Base-by-base conservation (phyloP, 2,797 vertebrate genomes). In the Rhabdophis nuchalis region DNA sequence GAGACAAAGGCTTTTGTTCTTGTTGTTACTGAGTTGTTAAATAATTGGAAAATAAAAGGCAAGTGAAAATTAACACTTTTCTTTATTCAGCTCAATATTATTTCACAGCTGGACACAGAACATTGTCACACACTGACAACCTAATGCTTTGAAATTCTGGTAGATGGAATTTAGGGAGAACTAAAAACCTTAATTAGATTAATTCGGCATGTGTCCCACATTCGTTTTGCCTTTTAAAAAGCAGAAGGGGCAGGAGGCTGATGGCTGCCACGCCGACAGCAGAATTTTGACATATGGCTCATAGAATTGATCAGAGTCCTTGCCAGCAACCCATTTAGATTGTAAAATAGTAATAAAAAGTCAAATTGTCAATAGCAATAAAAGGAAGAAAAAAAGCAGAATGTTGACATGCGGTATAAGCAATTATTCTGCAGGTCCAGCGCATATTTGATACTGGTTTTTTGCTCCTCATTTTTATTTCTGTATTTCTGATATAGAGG, bases 21-120 rank as follows among this genome's bases (percentile, higher is more conserved):
- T 85, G 90, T 72, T 94, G 64, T 88, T 82, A 4, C 64, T 88
- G 46, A 94, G 36, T 41, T 94, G 25, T 91, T 94, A 93, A 94
- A 91, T 87, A 95, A 95, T 95, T 95, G 95, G 91, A 95, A 95
- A 86, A 85, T 54, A 96, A 96, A 96, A 94, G 32, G 1, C 90
- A 90, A 96, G 92, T 91, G n/a, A 86, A 96, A 96, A 96, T 96
- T 92, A 94, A 92, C 41, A 82, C 20, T 95, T 90, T 64, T 89
- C 72, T 91, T 95, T 90, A 93, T 60, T 90, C 85, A 89, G 36
- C 25, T 72, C 20, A 95, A 88, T 92, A 85, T 93, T 14, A 29
- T 89, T 91, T 72, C 68, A 14, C 9, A 89, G n/a, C 92, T 90
- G 10, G 52, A 93, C 27, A 77, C 91, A 52, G 89, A 94, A 93